Conservation (phyloP, 2,113 vertebrate genomes). For the Lasiurus borealis region DNA sequence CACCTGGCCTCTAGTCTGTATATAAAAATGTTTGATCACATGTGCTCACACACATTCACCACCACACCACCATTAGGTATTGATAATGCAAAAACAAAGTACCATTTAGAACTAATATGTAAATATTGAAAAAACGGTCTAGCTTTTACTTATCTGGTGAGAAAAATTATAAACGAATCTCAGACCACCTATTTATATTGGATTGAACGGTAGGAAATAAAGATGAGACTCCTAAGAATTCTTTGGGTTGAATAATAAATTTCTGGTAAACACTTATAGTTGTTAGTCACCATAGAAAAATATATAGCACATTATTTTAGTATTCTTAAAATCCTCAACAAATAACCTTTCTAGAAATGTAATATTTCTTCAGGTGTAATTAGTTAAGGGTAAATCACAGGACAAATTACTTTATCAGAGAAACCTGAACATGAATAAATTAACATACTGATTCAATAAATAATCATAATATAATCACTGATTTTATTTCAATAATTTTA, state of each 20-base stretch:
- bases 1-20: not conserved
- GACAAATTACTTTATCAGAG: not conserved
- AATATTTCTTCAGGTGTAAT: not conserved
- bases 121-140: not conserved
- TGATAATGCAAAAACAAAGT: not conserved
- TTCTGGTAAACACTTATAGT: not conserved
- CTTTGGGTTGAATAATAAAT: not conserved
- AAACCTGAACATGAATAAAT: conserved; percentile 9
- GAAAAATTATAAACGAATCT: not conserved
- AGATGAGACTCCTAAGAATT: not conserved
- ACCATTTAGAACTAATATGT: not conserved
- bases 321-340: not conserved
- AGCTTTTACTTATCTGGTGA: not conserved
- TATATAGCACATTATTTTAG: not conserved
- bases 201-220: not conserved
- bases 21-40: no score
- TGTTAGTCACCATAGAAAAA: not conserved
- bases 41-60: not conserved
- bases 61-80: not conserved
- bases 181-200: not conserved
- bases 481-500: conserved; percentile 28
- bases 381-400: not conserved
- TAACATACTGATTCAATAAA: conserved; percentile 12
- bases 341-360: not conserved
- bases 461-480: not conserved